Base-by-base conservation (phyloP, 1,140 invertebrate species). In the Holcopasites calliopsidis region DNA sequence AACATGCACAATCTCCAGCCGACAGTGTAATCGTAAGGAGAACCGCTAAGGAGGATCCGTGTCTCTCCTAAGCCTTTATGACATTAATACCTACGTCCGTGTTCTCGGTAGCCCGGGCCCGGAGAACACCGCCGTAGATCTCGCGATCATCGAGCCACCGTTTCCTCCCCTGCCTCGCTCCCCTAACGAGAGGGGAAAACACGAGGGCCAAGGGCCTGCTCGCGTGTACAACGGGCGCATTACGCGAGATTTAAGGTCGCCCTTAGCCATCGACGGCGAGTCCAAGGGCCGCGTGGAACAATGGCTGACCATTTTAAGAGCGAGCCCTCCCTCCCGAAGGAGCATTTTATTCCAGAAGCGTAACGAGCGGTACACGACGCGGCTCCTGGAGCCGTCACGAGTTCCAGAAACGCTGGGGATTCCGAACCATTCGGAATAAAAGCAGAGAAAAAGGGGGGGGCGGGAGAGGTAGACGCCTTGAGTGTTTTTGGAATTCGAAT, bases 191-290 rank as follows among this genome's bases (percentile, higher is more conserved):
- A 21, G 60, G 49, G 49, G n/a, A n/a, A n/a, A 73, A 78, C 42
- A 71, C 62, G 54, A 69, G 64, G 72, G 44, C 18, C 54, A 3
- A 40, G 64, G 21, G 54, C 62, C 70, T 33, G 69, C 33, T 55
- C 79, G 58, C 42, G 57, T 71, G 69, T 73, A 72, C 47, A 42
- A 11, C 58, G 61, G 58, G 68, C 65, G 58, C 84, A 83, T 86
- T 84, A 83, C 74, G 61, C 78, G 82, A 85, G 84, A 86, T 85
- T 86, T 84, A 85, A 85, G 69, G 66, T 84, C 61, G 58, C 76
- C 65, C 62, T 84, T 77, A 65, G 55, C 76, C 79, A 82, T 82
- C 76, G 76, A 78, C 76, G 68, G 61, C 52, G 77, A n/a, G n/a
- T 70, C 40, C 50, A 42, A 76, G 31, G 54, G 65, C 68, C n/a